Evolutionary conservation across 2,113 vertebrate genomes (phyloP), one percentile per base, ranked within the genome.

Genomic region (Meriones unguiculatus): DNA sequence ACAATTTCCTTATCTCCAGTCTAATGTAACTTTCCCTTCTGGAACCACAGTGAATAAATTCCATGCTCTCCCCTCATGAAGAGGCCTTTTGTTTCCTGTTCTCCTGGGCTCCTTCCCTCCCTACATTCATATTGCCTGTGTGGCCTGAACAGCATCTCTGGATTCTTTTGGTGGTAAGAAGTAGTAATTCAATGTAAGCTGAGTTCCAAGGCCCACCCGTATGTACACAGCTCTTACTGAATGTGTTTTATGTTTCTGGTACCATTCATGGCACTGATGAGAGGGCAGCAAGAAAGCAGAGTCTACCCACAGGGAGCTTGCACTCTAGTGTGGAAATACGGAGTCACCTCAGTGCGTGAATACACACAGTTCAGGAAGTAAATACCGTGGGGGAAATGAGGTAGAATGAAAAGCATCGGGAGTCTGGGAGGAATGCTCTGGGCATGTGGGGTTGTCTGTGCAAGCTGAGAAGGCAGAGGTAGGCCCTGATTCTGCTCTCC

Each of bases 21-120:
- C 91, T 80, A 87, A 72, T 90, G 25, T 38, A 77, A 75, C 35
- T 41, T 89, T 32, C 20, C 8, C 18, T 85, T 97, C 70, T 88
- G 46, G 85, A 93, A 32, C 32, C 59, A 46, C 62, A 77, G 9
- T 70, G 75, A 59, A 70, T 75, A 41, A 90, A 80, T 20, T 3
- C 62, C 54, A n/a, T 22, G 7, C 38, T 62, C 41, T 69, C 64
- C 69, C 41, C 1, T 8, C 78, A 57, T 5, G 8, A 3, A 85
- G 70, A 64, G 41, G 22, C 87, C 85, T 76, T 38, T 14, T 90
- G 62, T 2, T 80, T 67, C 50, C 64, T 86, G 30, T 7, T 94
- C 3, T 75, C 14, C 2, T 35, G 52, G 32, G 52, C 30, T 88
- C 65, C 87, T 77, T 41, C 20, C 30, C 32, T 18, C 32, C 82